These are phyloP conservation scores for Bimastos eiseni DNA, from an alignment of 2,888 invertebrate genomes.

Conservation along the genomic window DNA sequence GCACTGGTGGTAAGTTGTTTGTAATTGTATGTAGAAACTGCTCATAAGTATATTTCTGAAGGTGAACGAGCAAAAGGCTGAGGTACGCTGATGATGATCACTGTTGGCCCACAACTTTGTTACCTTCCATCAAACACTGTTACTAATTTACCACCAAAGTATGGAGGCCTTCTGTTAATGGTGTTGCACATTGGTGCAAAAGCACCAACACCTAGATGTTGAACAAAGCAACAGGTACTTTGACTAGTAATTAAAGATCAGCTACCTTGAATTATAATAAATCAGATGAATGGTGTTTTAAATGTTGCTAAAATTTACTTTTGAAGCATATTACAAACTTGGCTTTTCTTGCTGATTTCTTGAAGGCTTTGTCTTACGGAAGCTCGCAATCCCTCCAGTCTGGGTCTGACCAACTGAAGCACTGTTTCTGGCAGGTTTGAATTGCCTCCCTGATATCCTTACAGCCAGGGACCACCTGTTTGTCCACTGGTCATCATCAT, in stretches of 20 bases:
- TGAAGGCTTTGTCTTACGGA: conserved; percentile 8
- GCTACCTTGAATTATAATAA: neutral
- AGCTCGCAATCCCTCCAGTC: conserved; percentile 31
- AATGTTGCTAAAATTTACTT: neutral
- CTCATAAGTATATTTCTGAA: neutral
- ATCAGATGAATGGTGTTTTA: neutral
- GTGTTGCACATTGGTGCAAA: neutral
- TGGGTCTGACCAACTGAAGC: conserved; percentile 37
- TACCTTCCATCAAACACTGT: neutral
- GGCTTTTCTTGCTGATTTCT: neutral
- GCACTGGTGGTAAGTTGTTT: too few relatives aligned
- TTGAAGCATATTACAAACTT: neutral
- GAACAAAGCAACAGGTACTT: neutral
- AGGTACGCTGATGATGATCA: neutral
- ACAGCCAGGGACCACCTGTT: conserved; percentile 6
- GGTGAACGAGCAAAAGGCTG: neutral
- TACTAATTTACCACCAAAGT: neutral
- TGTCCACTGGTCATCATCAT: neutral
- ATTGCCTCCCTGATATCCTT: neutral
- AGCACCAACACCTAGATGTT: neutral
- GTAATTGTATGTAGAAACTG: neutral
- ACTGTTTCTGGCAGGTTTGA: conserved; percentile 41
- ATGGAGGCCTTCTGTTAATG: neutral
- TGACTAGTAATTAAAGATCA: neutral
- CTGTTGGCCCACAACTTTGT: neutral